Percentiles rank a stretch among this genome's conserved stretches.
Evolutionary conservation across 2,797 vertebrate genomes (phyloP).

Genomic region (Amblyraja radiata): DNA sequence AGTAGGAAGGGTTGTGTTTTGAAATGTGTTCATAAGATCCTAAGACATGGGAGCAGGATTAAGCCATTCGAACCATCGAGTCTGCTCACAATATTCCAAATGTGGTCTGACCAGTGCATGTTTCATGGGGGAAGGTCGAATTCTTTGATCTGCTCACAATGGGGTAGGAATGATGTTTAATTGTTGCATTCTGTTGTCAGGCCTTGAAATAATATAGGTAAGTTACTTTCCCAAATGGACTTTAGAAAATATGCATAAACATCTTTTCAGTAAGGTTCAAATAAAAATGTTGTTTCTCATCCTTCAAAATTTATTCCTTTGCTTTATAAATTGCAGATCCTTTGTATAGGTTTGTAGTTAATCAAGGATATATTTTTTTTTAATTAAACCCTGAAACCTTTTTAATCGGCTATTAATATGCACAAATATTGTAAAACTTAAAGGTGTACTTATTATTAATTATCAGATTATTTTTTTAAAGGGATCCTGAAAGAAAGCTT

Average conservation of each 20-base stretch:
- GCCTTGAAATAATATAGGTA: not conserved
- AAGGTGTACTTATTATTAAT: not conserved
- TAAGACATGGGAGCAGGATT: too few relatives aligned
- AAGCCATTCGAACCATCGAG: too few relatives aligned
- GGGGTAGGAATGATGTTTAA: not conserved
- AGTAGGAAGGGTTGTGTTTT: too few relatives aligned
- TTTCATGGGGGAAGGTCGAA: not conserved
- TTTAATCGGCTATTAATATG: not conserved
- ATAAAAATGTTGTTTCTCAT: not conserved
- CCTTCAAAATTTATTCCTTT: not conserved
- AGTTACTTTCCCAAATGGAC: constrained; percentile 7
- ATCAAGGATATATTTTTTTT: not conserved
- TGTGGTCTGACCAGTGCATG: too few relatives aligned
- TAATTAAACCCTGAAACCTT: not conserved
- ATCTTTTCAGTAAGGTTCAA: not conserved
- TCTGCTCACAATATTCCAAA: too few relatives aligned
- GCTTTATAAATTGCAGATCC: not conserved
- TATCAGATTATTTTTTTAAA: not conserved
- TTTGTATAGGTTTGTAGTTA: not conserved
- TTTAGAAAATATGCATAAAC: not conserved
- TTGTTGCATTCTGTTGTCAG: not conserved
- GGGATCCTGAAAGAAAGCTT: not conserved
- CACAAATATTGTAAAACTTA: not conserved
- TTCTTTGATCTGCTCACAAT: not conserved
- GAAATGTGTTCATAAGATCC: not conserved